Evolutionary conservation across 2,113 vertebrate genomes (phyloP), one percentile per base, ranked within the genome.

Genomic region (Xyrauchen texanus): DNA sequence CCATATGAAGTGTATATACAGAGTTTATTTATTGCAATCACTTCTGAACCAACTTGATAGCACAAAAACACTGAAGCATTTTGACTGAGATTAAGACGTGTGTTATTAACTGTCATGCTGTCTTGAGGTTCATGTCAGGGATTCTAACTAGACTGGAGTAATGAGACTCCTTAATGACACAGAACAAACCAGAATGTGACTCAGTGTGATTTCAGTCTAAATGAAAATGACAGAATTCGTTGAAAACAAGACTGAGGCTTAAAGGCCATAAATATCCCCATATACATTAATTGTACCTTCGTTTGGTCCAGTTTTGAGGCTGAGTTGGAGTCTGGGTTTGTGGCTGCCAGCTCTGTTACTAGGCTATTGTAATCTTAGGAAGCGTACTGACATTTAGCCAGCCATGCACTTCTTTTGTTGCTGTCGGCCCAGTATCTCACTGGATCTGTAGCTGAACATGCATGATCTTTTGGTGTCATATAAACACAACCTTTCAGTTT

Each of bases 341-440:
- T 90, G 82, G 63, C 83, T 68, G 66, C 11, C 69, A 69, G 79
- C 82, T 82, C 87, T 68, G 85, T 86, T 81, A 81, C 78, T 72
- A 61, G 78, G 63, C 74, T 80, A 78, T 87, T 90, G 88, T 89
- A 88, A 86, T 86, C 88, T 82, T 68, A 79, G 87, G 84, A 88
- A 87, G 85, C 74, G 68, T 69, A 58, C 76, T 81, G 87, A 88
- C 87, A 86, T 92, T 92, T 87, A 86, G 90, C 89, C 88, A 88
- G 77, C 84, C 77, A 83, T 87, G 90, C 89, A 91, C 77, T 90
- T 92, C 91, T 88, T 90, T 93, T 92, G 93, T 93, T 82, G 79
- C 86, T 65, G 76, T 15, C 53, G 83, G 81, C 85, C 85, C 84
- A 83, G 84, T 81, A 80, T 82, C 82, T 84, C 78, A 57, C n/a